These are phyloP conservation scores for Aleiodes leptofemur DNA, from an alignment of 2,888 invertebrate species.

Conservation along the genomic window DNA sequence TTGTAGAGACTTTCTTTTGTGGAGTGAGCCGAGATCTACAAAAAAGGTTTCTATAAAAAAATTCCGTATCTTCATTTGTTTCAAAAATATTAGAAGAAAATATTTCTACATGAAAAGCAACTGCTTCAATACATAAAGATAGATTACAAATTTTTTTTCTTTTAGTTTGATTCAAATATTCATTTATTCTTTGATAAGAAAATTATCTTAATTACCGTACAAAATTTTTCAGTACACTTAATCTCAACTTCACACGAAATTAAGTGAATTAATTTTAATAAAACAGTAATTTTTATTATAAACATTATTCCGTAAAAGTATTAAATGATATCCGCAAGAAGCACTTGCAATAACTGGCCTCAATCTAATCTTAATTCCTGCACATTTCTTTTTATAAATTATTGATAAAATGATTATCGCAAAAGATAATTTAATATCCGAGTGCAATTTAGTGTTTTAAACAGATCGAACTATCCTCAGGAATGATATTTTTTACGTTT, in stretches of 20 bases:
- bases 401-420: not conserved
- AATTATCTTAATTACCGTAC: slow-evolving; percentile 46
- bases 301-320: not conserved
- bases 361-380: slow-evolving; percentile 27
- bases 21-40: too few relatives aligned
- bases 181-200: not conserved
- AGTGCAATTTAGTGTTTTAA: not conserved
- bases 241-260: slow-evolving; percentile 6
- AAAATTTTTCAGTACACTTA: slow-evolving; percentile 49
- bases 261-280: not conserved
- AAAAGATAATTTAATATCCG: not conserved
- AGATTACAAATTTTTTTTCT: not conserved
- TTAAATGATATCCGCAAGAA: not conserved
- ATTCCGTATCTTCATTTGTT: too few relatives aligned
- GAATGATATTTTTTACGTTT: too few relatives aligned
- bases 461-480: too few relatives aligned
- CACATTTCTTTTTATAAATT: not conserved
- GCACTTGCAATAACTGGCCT: not conserved
- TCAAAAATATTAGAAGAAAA: too few relatives aligned
- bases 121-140: too few relatives aligned
- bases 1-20: too few relatives aligned
- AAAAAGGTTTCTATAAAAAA: too few relatives aligned
- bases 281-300: not conserved
- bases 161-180: not conserved
- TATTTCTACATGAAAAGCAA: too few relatives aligned